phyloP scores from a whole-genome alignment of 2,113 vertebrate species.

The Sebastes schlegelii region DNA sequence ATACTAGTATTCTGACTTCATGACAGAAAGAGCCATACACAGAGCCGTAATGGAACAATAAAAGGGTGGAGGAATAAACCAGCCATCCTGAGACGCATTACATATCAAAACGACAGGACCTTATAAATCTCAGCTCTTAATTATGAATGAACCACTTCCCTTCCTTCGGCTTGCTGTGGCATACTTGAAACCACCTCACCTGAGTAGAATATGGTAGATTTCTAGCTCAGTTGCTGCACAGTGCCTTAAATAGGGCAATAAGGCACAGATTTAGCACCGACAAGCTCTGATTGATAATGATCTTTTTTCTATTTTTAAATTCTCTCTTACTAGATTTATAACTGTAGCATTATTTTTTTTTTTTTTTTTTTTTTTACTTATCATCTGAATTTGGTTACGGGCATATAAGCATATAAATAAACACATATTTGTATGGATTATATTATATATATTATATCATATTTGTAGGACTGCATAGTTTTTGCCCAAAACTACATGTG shows the following conservation, averaged over 20 bases:
- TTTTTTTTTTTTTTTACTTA: neutral
- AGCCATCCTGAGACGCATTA: constrained; percentile 60
- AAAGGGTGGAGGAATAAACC: constrained; percentile 44
- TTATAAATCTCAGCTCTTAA: constrained; percentile 63
- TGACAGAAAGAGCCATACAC: constrained; percentile 32
- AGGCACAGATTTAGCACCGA: constrained; percentile 15
- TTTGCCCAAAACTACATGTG: too few species aligned
- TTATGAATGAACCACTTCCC: constrained; percentile 65
- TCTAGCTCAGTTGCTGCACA: constrained; percentile 24
- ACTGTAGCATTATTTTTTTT: neutral
- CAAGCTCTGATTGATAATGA: constrained; percentile 22
- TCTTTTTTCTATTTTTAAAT: constrained; percentile 27
- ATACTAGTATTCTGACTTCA: constrained; percentile 33
- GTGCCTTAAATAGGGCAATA: constrained; percentile 13
- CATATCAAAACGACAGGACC: constrained; percentile 55
- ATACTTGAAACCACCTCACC: constrained; percentile 40
- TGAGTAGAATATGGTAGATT: constrained; percentile 28
- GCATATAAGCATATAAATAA: neutral
- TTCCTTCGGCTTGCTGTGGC: constrained; percentile 27
- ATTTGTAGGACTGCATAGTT: too few species aligned
- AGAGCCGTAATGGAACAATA: constrained; percentile 54
- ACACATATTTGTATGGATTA: neutral
- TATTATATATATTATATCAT: too few species aligned
- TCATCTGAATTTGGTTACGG: neutral
- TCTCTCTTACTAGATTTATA: neutral